phyloP scores from a whole-genome alignment of 2,113 vertebrate genomes.

The Zeus faber region DNA sequence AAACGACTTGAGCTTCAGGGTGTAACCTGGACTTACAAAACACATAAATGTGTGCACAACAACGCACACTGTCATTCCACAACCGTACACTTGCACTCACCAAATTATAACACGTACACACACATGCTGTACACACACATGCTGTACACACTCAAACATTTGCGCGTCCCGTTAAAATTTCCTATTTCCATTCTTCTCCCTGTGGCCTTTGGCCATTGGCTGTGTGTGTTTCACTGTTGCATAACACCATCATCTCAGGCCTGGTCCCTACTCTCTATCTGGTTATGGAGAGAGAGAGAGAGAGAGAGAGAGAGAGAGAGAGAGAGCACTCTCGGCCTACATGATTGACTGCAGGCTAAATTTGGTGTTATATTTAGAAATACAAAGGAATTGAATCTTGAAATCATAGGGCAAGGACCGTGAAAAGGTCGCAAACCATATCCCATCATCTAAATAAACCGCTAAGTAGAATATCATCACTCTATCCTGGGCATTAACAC shows the following conservation, averaged over 20 bases:
- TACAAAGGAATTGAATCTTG: too few relatives aligned
- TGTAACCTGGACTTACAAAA: too few relatives aligned
- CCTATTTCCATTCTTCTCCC: background rate
- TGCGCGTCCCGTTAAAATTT: slow-evolving; percentile 9
- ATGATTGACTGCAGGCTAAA: slow-evolving; percentile 11
- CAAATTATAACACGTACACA: slow-evolving; percentile 15
- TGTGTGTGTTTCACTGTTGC: slow-evolving; percentile 18
- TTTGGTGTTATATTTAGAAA: slow-evolving; percentile 4
- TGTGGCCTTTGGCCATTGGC: too few relatives aligned
- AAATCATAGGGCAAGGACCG: too few relatives aligned
- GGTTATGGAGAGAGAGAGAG: slow-evolving; percentile 17
- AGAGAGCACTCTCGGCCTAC: slow-evolving; percentile 5
- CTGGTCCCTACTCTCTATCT: slow-evolving; percentile 25
- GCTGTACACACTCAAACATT: background rate
- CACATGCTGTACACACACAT: slow-evolving; percentile 1
- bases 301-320: background rate
- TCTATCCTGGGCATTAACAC: too few relatives aligned
- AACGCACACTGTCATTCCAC: background rate
- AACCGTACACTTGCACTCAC: background rate
- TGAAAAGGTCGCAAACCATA: too few relatives aligned
- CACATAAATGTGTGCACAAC: too few relatives aligned
- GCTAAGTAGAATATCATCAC: too few relatives aligned
- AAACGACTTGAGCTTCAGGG: too few relatives aligned
- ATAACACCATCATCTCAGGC: slow-evolving; percentile 25
- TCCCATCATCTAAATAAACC: too few relatives aligned